phyloP scores from a whole-genome alignment of 2,113 vertebrate genomes.

The Muntiacus muntjak region DNA sequence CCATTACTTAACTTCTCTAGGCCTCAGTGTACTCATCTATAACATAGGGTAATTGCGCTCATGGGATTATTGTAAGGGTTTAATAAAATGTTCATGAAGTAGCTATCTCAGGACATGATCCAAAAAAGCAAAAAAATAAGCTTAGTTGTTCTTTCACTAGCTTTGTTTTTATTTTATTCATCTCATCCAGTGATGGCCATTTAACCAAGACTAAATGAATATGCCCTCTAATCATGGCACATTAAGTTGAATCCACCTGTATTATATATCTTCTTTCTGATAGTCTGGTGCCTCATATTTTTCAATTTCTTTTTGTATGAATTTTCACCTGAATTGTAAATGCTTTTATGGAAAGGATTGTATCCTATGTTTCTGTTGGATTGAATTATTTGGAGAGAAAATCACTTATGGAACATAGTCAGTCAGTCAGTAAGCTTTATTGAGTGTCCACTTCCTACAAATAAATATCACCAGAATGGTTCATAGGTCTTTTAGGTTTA shows the following conservation, averaged over 20 bases:
- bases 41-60: neutral
- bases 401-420: neutral
- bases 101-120: neutral
- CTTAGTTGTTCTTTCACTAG: neutral
- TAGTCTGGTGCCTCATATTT: neutral
- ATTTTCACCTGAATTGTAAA: slow-evolving; percentile 8
- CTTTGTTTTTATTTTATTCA: neutral
- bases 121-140: neutral
- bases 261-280: neutral
- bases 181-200: neutral
- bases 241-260: neutral
- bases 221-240: neutral
- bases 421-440: neutral
- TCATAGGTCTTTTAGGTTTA: neutral
- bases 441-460: neutral
- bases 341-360: neutral
- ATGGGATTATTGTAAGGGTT: neutral
- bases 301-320: neutral
- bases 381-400: neutral
- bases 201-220: neutral
- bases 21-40: neutral
- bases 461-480: neutral
- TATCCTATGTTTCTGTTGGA: neutral
- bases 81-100: neutral
- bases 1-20: neutral